phyloP scores from a whole-genome alignment of 2,797 vertebrate genomes.

The Heterohyrax brucei region DNA sequence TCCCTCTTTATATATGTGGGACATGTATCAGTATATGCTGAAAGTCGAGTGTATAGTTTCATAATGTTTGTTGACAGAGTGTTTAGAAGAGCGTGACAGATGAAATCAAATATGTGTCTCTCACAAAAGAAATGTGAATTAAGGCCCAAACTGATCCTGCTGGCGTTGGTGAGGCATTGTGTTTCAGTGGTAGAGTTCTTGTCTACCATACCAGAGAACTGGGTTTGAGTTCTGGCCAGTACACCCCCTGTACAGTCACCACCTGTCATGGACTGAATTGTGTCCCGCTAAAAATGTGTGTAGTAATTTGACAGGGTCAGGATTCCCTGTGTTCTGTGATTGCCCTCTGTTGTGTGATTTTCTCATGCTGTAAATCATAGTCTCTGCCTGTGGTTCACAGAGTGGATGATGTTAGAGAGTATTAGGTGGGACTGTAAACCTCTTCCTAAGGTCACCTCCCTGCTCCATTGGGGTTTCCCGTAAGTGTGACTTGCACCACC shows the following conservation, averaged over 20 bases:
- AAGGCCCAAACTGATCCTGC: neutral
- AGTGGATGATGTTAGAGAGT: no score
- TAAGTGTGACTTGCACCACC: no score
- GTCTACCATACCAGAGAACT: neutral
- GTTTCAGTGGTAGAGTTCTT: neutral
- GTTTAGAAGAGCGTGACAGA: neutral
- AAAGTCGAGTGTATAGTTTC: neutral
- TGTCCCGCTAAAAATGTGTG: no score
- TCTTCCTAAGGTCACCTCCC: no score
- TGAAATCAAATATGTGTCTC: neutral
- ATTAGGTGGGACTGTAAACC: no score
- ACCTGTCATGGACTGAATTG: neutral
- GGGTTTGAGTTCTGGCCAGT: neutral
- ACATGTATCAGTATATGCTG: neutral
- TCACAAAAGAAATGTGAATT: slow-evolving; percentile 27
- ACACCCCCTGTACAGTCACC: neutral
- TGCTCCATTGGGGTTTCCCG: no score
- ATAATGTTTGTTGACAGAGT: slow-evolving; percentile 4
- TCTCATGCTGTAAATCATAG: no score
- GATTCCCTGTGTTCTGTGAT: no score
- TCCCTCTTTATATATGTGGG: neutral
- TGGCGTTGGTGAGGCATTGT: neutral
- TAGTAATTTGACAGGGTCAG: no score
- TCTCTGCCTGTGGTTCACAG: no score
- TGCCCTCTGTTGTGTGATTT: no score